Evolutionary conservation across 2,797 vertebrate genomes (phyloP).

Genomic region (Bradypodion pumilum): DNA sequence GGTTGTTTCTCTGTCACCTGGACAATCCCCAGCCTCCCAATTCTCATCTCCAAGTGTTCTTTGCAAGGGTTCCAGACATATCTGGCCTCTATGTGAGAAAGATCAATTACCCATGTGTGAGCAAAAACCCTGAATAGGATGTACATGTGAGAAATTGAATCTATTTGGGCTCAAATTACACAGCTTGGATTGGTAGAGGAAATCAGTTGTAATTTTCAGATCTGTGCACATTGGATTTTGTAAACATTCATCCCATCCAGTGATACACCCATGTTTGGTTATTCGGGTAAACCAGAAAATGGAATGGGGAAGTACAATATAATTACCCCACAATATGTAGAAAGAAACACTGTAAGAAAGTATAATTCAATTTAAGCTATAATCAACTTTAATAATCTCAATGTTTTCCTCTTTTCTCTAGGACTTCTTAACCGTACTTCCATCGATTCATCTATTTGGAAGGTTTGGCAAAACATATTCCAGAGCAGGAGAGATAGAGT

Average conservation of each 20-base stretch:
- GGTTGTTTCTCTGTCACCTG: too few relatives aligned
- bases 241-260: not conserved
- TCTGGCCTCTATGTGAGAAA: not conserved
- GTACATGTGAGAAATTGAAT: not conserved
- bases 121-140: not conserved
- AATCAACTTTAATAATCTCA: not conserved
- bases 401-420: constrained; percentile 64
- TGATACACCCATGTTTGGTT: not conserved
- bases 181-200: not conserved
- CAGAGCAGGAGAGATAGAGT: constrained; percentile 76
- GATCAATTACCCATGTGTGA: not conserved
- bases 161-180: not conserved
- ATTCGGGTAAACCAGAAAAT: not conserved
- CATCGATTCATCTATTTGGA: constrained; percentile 78
- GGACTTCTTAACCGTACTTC: constrained; percentile 79
- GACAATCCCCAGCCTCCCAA: too few relatives aligned
- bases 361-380: not conserved
- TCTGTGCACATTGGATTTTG: not conserved
- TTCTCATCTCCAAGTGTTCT: too few relatives aligned
- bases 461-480: constrained; percentile 80
- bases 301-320: not conserved
- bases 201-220: not conserved
- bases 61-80: not conserved
- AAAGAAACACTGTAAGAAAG: not conserved
- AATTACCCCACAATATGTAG: not conserved